Evolutionary conservation across 2,113 vertebrate genomes (phyloP).

Genomic region (Camelus bactrianus): DNA sequence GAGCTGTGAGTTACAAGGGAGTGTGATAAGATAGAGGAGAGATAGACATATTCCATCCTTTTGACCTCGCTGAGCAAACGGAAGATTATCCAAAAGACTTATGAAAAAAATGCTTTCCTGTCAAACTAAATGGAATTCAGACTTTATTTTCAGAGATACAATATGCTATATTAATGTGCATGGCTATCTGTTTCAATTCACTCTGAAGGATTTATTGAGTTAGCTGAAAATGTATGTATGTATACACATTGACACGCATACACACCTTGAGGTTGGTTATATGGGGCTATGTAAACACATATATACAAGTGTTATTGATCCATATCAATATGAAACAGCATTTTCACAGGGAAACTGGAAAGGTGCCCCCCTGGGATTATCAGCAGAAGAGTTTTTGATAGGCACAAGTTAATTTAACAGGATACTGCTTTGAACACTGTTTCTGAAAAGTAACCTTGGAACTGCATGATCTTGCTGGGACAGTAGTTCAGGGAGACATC

Average conservation of each 20-base stretch:
- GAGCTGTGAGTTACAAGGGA: constrained; percentile 48
- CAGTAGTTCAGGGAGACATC: neutral
- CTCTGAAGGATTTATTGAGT: constrained; percentile 16
- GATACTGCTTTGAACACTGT: neutral
- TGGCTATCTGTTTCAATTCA: neutral
- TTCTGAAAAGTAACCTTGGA: constrained; percentile 37
- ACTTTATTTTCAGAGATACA: constrained; percentile 31
- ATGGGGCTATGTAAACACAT: neutral
- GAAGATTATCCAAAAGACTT: constrained; percentile 62
- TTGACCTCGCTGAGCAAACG: neutral
- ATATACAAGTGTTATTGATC: neutral
- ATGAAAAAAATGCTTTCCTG: neutral
- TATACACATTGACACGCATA: neutral
- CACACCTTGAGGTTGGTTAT: neutral
- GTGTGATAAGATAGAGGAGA: neutral
- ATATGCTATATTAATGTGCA: neutral
- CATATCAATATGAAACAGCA: neutral
- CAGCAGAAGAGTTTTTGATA: neutral
- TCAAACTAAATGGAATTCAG: constrained; percentile 58
- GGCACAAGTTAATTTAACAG: neutral
- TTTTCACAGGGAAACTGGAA: neutral
- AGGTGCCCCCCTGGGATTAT: neutral
- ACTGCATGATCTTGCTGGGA: neutral
- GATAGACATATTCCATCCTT: neutral
- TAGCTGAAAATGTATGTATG: neutral